These are phyloP conservation scores for Tenualosa ilisha DNA, from an alignment of 2,797 vertebrate species.

Conservation along the genomic window DNA sequence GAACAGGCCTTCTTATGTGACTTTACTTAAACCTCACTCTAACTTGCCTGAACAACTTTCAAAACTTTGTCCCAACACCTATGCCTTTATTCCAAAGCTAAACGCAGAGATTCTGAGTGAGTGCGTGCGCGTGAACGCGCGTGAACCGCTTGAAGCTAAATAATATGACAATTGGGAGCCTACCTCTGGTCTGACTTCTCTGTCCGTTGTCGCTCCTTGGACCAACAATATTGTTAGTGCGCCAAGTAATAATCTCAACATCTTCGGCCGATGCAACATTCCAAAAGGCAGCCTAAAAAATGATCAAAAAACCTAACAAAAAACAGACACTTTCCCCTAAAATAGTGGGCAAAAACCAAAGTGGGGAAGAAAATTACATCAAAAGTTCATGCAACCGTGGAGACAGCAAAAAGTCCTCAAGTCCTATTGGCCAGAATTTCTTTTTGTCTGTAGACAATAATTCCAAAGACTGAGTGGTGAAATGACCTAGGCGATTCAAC, in stretches of 20 bases:
- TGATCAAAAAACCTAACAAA: not conserved
- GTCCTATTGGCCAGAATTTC: not conserved
- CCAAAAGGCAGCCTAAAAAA: slow-evolving; percentile 32
- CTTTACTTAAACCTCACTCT: not conserved
- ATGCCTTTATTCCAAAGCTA: not conserved
- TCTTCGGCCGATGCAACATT: slow-evolving; percentile 64
- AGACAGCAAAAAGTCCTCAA: not conserved
- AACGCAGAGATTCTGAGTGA: not conserved
- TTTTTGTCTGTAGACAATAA: not conserved
- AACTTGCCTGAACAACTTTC: not conserved
- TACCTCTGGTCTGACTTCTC: slow-evolving; percentile 52
- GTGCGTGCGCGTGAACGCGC: not conserved
- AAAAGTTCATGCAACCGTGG: not conserved
- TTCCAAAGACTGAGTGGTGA: not conserved
- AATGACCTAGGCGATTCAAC: not conserved
- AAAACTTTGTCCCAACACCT: not conserved
- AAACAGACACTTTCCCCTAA: not conserved
- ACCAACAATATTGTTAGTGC: slow-evolving; percentile 47
- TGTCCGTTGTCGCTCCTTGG: slow-evolving; percentile 43
- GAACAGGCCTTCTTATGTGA: not conserved
- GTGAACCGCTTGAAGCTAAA: not conserved
- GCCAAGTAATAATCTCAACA: slow-evolving; percentile 64
- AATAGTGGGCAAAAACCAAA: not conserved
- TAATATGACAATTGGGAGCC: slow-evolving; percentile 9
- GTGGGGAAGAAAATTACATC: not conserved